Evolutionary conservation across 2,113 vertebrate genomes (phyloP).

Genomic region (human): GRCh38 chr4:142120501-142121000

Average conservation of each 20-base stretch:
- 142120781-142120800: background rate
- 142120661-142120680: background rate
- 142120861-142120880: background rate
- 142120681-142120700: background rate
- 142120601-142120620: background rate
- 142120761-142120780: background rate
- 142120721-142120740: background rate
- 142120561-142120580: background rate
- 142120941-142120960: background rate
- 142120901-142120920: background rate
- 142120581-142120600: background rate
- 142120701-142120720: background rate
- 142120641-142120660: background rate
- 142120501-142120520: background rate
- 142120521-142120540: background rate
- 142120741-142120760: background rate
- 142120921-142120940: background rate
- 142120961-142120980: background rate
- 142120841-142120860: background rate
- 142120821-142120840: background rate
- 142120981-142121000: background rate
- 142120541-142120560: background rate
- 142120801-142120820: background rate
- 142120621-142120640: background rate
- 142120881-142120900: background rate